Conservation (phyloP, 2,797 vertebrate genomes). For the Micropoecilia bifurca region DNA sequence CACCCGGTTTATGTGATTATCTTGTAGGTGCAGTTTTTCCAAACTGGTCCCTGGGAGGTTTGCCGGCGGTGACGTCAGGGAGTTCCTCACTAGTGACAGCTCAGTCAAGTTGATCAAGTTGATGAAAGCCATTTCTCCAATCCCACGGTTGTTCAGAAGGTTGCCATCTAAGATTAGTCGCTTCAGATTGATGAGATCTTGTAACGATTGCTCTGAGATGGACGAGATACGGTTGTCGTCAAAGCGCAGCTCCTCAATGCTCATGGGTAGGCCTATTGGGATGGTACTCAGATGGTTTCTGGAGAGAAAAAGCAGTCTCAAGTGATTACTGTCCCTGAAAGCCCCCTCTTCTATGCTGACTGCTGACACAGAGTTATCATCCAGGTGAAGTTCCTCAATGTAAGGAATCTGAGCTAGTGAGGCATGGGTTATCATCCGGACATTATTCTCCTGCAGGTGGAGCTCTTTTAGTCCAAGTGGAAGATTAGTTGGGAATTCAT, state of each 20-base stretch:
- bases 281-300: constrained; percentile 99
- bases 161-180: constrained; percentile 98
- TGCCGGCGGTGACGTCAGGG: constrained; percentile 92
- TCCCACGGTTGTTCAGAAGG: constrained; percentile 95
- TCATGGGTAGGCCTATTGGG: constrained; percentile 94
- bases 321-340: constrained; percentile 95
- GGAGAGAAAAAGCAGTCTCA: constrained; percentile 97
- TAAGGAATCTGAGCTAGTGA: constrained; percentile 96
- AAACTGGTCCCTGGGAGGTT: constrained; percentile 94
- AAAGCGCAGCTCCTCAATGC: constrained; percentile 97
- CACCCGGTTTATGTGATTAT: constrained; percentile 97
- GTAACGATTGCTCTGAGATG: constrained; percentile 94
- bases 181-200: constrained; percentile 98
- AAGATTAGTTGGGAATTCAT: constrained; percentile 98
- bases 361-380: constrained; percentile 98
- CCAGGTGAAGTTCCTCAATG: constrained; percentile 98
- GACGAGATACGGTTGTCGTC: constrained; percentile 99
- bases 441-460: constrained; percentile 99
- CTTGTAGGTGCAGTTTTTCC: constrained; percentile 97
- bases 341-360: constrained; percentile 99
- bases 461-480: constrained; percentile 96
- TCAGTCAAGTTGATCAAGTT: constrained; percentile 97
- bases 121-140: constrained; percentile 94
- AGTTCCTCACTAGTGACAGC: constrained; percentile 96
- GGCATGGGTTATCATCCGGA: constrained; percentile 95